Evolutionary conservation across 2,797 vertebrate genomes (phyloP).

Genomic region (Xenops minutus): DNA sequence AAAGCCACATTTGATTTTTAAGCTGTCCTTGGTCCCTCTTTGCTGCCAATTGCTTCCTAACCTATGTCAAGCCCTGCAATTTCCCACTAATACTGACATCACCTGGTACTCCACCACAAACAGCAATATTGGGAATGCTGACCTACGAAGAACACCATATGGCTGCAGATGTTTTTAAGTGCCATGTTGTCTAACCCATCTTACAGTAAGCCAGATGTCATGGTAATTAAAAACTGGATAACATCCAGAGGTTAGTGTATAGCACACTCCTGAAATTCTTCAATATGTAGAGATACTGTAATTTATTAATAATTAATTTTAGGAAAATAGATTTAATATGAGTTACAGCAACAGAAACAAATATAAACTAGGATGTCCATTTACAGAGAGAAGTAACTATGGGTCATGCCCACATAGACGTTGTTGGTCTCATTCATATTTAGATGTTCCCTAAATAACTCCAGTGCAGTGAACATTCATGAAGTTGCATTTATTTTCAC

Average conservation of each 20-base stretch:
- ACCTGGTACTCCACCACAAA: not conserved
- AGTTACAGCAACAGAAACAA: not conserved
- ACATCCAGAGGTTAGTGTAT: not conserved
- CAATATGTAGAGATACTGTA: not conserved
- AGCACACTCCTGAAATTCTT: not conserved
- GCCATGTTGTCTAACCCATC: not conserved
- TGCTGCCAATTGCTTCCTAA: not conserved
- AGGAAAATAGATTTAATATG: not conserved
- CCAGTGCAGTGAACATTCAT: not conserved
- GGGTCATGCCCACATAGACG: not conserved
- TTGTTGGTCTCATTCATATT: not conserved
- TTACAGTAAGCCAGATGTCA: not conserved
- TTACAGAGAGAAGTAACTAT: not conserved
- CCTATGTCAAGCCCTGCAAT: not conserved
- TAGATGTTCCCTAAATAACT: not conserved
- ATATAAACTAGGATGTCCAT: not conserved
- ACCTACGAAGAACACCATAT: not conserved
- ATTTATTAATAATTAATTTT: not conserved
- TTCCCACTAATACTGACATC: not conserved
- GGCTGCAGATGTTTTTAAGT: not conserved
- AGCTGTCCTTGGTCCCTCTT: not conserved
- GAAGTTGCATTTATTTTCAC: not conserved
- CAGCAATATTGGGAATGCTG: not conserved
- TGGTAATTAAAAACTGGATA: not conserved
- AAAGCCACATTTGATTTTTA: not conserved